Evolutionary conservation across 2,888 invertebrate genomes (phyloP).

Genomic region (Lepas anatifera): DNA sequence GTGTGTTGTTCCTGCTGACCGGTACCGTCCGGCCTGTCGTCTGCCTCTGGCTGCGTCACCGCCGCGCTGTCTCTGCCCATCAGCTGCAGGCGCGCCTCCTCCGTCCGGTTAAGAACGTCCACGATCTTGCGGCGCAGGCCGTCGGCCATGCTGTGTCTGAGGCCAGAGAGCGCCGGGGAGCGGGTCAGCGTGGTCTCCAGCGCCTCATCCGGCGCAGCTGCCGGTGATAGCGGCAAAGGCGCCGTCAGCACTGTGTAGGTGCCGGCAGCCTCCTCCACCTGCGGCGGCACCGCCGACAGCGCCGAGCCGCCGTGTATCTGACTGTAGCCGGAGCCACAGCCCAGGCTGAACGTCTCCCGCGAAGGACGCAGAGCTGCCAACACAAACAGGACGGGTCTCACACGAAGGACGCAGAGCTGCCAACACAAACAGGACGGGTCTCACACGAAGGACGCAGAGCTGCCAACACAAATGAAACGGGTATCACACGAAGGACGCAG

Average conservation of each 20-base stretch:
- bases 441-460: too few species aligned
- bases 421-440: too few species aligned
- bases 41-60: too few species aligned
- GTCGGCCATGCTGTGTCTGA: background rate
- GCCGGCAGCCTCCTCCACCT: background rate
- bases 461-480: too few species aligned
- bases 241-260: conserved; percentile 2
- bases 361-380: background rate
- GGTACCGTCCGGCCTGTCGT: too few species aligned
- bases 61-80: background rate
- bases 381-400: too few species aligned
- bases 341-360: background rate
- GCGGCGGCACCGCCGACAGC: background rate
- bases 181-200: background rate
- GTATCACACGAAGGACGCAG: too few species aligned
- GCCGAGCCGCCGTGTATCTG: background rate
- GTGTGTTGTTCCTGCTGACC: background rate
- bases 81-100: background rate
- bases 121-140: background rate
- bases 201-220: background rate
- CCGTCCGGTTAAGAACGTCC: background rate
- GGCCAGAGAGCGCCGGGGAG: background rate
- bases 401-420: too few species aligned
- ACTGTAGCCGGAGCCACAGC: background rate
- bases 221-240: background rate